phyloP scores from a whole-genome alignment of 2,113 vertebrate species.

The Poeciliopsis retropinna region DNA sequence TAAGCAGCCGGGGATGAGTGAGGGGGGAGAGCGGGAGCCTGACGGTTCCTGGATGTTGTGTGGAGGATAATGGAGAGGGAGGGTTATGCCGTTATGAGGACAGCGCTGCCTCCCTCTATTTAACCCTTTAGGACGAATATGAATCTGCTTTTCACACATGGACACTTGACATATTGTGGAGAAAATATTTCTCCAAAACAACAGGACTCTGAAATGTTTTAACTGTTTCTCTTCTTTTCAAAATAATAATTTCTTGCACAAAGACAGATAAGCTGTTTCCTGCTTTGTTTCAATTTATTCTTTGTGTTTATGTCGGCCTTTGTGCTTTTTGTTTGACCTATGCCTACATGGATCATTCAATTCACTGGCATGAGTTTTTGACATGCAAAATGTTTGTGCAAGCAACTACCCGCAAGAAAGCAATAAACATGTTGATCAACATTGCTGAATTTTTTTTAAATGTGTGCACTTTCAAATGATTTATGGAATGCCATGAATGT shows the following conservation, averaged over 20 bases:
- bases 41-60: conserved; percentile 43
- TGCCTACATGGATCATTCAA: neutral
- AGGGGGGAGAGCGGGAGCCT: conserved; percentile 28
- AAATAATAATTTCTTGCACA: no score
- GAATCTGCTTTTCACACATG: neutral
- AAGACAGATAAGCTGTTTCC: no score
- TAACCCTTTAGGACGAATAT: conserved; percentile 58
- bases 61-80: conserved; percentile 48
- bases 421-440: neutral
- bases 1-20: neutral
- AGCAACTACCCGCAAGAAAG: neutral
- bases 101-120: conserved; percentile 40
- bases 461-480: neutral
- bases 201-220: no score
- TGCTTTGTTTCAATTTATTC: neutral
- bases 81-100: conserved; percentile 41
- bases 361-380: neutral
- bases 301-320: neutral
- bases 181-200: no score
- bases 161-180: no score
- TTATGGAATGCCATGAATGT: no score
- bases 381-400: neutral
- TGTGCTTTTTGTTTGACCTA: neutral
- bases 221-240: neutral
- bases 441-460: neutral